Base-by-base conservation (phyloP, 1,140 invertebrate species). In the Drosophila ogumai region DNA sequence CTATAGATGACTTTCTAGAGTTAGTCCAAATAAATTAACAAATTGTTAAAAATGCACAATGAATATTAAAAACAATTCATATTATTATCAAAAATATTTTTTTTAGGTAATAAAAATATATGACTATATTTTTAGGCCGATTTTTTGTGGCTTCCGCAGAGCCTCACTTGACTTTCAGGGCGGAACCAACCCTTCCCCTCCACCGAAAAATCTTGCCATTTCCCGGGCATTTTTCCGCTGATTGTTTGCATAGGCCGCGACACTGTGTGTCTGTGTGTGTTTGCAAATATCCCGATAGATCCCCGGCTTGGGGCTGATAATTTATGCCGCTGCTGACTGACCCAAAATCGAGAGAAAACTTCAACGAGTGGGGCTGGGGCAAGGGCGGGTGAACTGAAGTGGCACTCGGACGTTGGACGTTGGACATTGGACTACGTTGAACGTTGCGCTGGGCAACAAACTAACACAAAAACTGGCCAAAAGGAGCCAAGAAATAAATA, bases 221-320 rank as follows among this genome's bases (percentile, higher is more conserved):
- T 72, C 64, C 49, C 31, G 41, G 32, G 19, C 56, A 65, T 61
- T 41, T 40, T 47, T 66, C 47, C 19, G 61, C 68, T 67, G 79
- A 76, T 60, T 76, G 75, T 82, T 86, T 86, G 71, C 59, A 47
- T 66, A 86, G 82, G 78, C 63, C 19, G 41, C 56, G 44, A 40
- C 32, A 31, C 34, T 41, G n/a, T 17, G 8, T 6, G 40, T 15
- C 3, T 25, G 15, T 17, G 13, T 15, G 40, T 22, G 36, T 43
- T 31, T 67, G 59, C 36, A 44, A 68, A 41, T 22, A 17, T 41
- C 28, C 28, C 28, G n/a, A 44, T 28, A 10, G 19, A 36, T 38
- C 17, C 22, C 31, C 40, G 40, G 19, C 55, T 58, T 38, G 19
- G 31, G n/a, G 47, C 76, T 54, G 61, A 82, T 82, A 82, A 79